These are phyloP conservation scores for Propithecus coquereli DNA, from an alignment of 2,113 vertebrate genomes.

Conservation along the genomic window DNA sequence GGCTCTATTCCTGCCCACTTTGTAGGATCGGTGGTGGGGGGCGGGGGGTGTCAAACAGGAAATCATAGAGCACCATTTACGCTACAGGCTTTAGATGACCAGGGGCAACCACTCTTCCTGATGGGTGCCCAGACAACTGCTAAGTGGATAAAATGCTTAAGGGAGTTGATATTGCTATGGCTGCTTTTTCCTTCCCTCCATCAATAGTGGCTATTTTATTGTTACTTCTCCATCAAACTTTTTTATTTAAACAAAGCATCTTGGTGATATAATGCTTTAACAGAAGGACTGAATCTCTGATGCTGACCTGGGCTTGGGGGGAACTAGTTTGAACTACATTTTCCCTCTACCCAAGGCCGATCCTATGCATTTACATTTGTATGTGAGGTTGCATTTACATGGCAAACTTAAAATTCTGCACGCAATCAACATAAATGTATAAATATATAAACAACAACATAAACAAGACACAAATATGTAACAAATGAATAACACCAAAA, in stretches of 20 bases:
- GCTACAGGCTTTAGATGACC: background rate
- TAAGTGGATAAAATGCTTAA: background rate
- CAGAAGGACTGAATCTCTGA: background rate
- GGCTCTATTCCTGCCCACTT: background rate
- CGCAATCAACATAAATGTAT: background rate
- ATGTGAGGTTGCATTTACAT: background rate
- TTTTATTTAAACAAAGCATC: background rate
- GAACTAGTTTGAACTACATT: background rate
- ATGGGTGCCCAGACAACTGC: rapidly evolving
- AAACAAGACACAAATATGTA: background rate
- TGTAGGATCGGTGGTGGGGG: background rate
- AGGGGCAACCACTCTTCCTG: background rate
- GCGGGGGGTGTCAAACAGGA: background rate
- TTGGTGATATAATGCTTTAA: background rate
- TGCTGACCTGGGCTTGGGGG: rapidly evolving
- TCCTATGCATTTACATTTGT: background rate
- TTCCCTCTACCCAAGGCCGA: background rate
- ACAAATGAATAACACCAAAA: background rate
- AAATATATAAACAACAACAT: background rate
- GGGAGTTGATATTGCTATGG: rapidly evolving
- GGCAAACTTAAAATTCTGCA: background rate
- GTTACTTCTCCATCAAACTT: background rate
- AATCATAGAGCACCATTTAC: background rate
- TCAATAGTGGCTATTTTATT: background rate
- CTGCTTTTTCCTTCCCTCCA: background rate